Conservation (phyloP, 2,888 invertebrate genomes). For the Mythimna lalbum region DNA sequence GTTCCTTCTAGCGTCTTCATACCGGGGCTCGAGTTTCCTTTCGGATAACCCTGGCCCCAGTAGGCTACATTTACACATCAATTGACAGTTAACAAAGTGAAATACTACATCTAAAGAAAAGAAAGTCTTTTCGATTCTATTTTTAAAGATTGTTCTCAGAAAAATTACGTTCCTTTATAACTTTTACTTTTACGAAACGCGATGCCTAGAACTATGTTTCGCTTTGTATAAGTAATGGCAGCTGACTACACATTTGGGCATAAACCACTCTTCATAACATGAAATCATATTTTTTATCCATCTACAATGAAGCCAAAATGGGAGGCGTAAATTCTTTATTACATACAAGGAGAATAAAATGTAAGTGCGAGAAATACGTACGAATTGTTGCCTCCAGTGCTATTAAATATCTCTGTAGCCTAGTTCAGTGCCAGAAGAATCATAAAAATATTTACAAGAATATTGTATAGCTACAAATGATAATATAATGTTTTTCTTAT, state of each 20-base stretch:
- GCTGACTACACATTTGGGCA: constrained; percentile 24
- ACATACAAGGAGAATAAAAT: constrained; percentile 21
- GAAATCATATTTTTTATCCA: constrained; percentile 24
- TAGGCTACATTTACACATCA: too few species aligned
- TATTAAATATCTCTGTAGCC: constrained; percentile 6
- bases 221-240: constrained; percentile 9
- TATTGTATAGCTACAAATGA: not conserved
- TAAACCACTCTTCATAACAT: constrained; percentile 45
- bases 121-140: not conserved
- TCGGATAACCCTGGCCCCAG: too few species aligned
- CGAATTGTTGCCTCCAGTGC: constrained; percentile 16
- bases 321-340: constrained; percentile 29
- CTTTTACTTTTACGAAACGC: constrained; percentile 13
- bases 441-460: constrained; percentile 8
- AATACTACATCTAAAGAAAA: not conserved
- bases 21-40: too few species aligned
- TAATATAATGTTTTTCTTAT: not conserved
- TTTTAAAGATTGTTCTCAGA: not conserved
- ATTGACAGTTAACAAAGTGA: not conserved
- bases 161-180: not conserved
- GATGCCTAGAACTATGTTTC: not conserved
- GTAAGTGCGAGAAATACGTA: constrained; percentile 15
- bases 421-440: not conserved
- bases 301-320: constrained; percentile 22
- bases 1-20: too few species aligned